Conservation (phyloP, 2,113 vertebrate species). For the Hymenochirus boettgeri region DNA sequence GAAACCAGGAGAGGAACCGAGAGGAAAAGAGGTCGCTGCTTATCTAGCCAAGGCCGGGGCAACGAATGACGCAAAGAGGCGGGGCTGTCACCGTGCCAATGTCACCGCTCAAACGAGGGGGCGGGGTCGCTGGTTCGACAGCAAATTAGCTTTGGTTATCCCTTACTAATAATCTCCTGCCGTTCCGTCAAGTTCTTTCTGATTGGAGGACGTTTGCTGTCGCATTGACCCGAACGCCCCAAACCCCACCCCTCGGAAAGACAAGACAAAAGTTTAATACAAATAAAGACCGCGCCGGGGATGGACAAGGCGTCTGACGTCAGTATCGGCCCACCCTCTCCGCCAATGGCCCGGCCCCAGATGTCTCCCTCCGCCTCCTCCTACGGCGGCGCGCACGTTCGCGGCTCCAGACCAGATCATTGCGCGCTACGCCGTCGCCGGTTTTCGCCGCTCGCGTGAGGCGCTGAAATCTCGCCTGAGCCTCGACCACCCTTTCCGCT, state of each 20-base stretch:
- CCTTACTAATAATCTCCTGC: too few species aligned
- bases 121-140: too few species aligned
- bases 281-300: background rate
- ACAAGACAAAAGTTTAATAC: too few species aligned
- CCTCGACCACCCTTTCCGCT: slow-evolving; percentile 40
- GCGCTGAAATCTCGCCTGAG: slow-evolving; percentile 26
- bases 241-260: too few species aligned
- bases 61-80: slow-evolving; percentile 29
- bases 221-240: too few species aligned
- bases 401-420: slow-evolving; percentile 33
- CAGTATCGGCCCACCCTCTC: slow-evolving; percentile 11
- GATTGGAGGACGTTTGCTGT: too few species aligned
- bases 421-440: slow-evolving; percentile 33
- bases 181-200: too few species aligned
- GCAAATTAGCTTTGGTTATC: too few species aligned
- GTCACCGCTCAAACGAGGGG: too few species aligned
- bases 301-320: slow-evolving; percentile 9
- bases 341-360: slow-evolving; percentile 1
- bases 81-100: background rate
- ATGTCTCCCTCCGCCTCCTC: slow-evolving; percentile 15
- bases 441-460: slow-evolving; percentile 24
- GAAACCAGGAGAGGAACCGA: too few species aligned
- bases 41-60: slow-evolving; percentile 19
- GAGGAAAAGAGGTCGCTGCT: too few species aligned
- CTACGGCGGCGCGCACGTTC: slow-evolving; percentile 33